These are phyloP conservation scores for Poicephalus meyeri DNA, from an alignment of 2,113 vertebrate species.

Conservation along the genomic window DNA sequence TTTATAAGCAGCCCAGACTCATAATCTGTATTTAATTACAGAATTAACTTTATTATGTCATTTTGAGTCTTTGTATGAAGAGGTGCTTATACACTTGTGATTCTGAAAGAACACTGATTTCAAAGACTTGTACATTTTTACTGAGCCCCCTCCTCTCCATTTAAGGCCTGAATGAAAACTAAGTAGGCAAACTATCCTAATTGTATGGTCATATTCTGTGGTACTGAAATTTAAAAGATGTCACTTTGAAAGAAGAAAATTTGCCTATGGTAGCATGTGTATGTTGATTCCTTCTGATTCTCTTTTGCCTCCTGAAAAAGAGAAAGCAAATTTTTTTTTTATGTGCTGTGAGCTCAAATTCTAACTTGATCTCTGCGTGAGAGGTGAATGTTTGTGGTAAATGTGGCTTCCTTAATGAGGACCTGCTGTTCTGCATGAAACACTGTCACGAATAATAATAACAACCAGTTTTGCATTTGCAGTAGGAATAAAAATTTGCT, in stretches of 20 bases:
- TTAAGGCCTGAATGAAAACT: background rate
- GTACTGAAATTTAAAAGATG: background rate
- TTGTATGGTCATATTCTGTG: background rate
- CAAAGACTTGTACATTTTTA: background rate
- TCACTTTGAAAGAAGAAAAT: background rate
- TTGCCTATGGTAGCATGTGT: background rate
- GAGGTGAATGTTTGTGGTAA: background rate
- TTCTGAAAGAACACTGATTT: background rate
- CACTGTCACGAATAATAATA: slow-evolving; percentile 19
- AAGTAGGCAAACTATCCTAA: background rate
- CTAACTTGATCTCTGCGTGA: background rate
- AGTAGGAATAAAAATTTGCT: background rate
- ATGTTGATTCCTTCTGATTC: background rate
- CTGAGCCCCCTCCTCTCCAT: background rate
- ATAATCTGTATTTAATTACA: background rate
- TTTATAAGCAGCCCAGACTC: background rate
- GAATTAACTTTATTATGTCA: background rate
- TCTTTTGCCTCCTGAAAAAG: background rate
- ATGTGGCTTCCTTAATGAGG: slow-evolving; percentile 24
- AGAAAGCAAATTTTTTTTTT: background rate
- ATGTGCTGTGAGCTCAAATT: background rate
- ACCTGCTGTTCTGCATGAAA: slow-evolving; percentile 28
- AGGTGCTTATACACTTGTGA: background rate
- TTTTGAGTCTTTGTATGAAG: background rate
- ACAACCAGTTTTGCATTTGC: background rate